These are phyloP conservation scores for Scrobipalpa atriplicella DNA, from an alignment of 2,888 invertebrate species.

Conservation along the genomic window DNA sequence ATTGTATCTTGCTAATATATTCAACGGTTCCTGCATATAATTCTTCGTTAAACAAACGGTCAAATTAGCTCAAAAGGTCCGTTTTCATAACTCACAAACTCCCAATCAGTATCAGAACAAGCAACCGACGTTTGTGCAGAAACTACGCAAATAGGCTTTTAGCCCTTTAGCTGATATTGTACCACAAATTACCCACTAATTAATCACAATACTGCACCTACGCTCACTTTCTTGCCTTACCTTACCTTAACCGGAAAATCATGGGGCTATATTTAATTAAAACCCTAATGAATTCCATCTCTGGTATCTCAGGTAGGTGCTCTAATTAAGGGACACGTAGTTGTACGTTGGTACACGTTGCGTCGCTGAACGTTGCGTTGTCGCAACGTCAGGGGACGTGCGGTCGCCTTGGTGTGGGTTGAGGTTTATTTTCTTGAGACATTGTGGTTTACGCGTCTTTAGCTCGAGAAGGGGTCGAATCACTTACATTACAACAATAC, in stretches of 20 bases:
- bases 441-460: slow-evolving; percentile 17
- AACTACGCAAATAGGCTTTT: slow-evolving; percentile 10
- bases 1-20: slow-evolving; percentile 8
- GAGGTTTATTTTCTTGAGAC: slow-evolving; percentile 14
- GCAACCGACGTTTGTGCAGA: not conserved
- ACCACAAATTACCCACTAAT: slow-evolving; percentile 16
- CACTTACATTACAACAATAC: too few species aligned
- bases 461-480: not conserved
- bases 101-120: slow-evolving; percentile 11
- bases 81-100: slow-evolving; percentile 7
- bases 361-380: slow-evolving; percentile 10
- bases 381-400: slow-evolving; percentile 6
- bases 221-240: slow-evolving; percentile 61
- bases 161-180: slow-evolving; percentile 3
- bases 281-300: slow-evolving; percentile 71
- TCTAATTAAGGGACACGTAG: slow-evolving; percentile 57
- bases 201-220: slow-evolving; percentile 47
- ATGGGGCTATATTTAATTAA: slow-evolving; percentile 73
- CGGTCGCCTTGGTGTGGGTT: slow-evolving; percentile 5
- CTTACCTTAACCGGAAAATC: slow-evolving; percentile 67
- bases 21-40: not conserved
- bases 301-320: slow-evolving; percentile 45
- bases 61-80: slow-evolving; percentile 15
- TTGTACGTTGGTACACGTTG: not conserved
- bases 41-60: slow-evolving; percentile 8